Percentiles rank a stretch among this genome's conserved stretches.
Evolutionary conservation across 1,140 invertebrate species (phyloP).

Genomic region (Trachelipus rathkii): DNA sequence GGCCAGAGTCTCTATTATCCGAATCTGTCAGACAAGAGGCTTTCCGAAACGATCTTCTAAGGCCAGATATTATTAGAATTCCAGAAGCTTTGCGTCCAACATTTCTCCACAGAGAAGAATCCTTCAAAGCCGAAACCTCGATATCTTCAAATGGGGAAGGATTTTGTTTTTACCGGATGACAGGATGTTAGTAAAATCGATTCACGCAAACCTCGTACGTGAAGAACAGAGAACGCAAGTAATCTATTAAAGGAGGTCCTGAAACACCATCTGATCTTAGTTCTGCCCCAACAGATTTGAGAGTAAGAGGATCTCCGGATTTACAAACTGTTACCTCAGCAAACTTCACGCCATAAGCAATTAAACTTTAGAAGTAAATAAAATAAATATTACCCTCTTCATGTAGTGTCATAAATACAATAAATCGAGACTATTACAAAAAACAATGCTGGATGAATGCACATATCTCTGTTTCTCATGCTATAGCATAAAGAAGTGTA

Average conservation of each 20-base stretch:
- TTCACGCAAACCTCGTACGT: neutral
- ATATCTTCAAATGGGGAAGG: neutral
- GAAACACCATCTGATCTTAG: neutral
- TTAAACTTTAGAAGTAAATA: neutral
- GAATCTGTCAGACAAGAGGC: neutral
- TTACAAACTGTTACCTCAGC: neutral
- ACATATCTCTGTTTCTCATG: too few species aligned
- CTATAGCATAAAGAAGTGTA: too few species aligned
- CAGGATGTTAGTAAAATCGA: neutral
- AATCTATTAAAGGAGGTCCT: too few species aligned
- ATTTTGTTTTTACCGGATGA: neutral
- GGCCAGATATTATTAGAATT: neutral
- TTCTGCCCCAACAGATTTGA: neutral
- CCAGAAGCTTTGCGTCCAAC: neutral
- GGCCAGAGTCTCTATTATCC: neutral
- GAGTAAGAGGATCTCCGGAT: neutral
- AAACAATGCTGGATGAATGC: too few species aligned
- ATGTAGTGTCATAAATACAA: too few species aligned
- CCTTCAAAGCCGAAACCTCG: neutral
- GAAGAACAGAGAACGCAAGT: too few species aligned
- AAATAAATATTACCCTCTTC: neutral
- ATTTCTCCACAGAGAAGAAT: neutral
- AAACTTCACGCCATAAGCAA: neutral
- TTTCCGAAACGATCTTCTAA: neutral
- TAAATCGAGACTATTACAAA: too few species aligned